Base-by-base conservation (phyloP, 2,113 vertebrate species). In the Engystomops pustulosus region DNA sequence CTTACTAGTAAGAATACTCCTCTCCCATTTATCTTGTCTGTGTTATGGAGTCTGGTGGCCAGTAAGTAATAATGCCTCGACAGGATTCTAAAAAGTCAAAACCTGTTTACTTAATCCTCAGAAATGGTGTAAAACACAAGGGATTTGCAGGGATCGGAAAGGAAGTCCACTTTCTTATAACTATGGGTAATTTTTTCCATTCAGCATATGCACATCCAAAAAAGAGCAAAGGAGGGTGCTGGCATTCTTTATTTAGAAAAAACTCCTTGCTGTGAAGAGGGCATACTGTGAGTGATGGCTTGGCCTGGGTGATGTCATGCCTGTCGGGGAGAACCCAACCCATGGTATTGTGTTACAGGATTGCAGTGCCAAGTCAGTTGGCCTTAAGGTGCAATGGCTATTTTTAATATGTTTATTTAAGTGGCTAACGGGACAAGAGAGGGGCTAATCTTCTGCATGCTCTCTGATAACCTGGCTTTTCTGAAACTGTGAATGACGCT, bases 401-500 rank as follows among this genome's bases (percentile, higher is more conserved):
- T 84, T 84, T 81, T 68, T 84, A 84, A 84, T 78, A 53, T 69
- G 81, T 84, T 77, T 83, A 84, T 78, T 67, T 84, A 84, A 77
- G 82, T 77, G 60, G 20, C 58, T 65, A 68, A 68, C 41, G 77
- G 55, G n/a, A 78, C 70, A 53, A 69, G 82, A 25, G 60, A 44
- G 34, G 53, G 62, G 30, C 45, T 77, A 68, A 78, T 78, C 60
- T 78, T 32, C 53, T 51, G 67, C 44, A 9, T 83, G 27, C 41
- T 47, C 71, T 75, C 45, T 76, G 80, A 81, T 81, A 81, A 81
- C 49, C 47, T 25, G 17, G 34, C 4, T 58, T 60, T 80, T 68
- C 41, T 80, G 23, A 47, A 67, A 68, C 78, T 67, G 38, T 81
- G 79, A 81, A 81, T 81, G 79, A 70, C 65, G 18, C 18, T 72